phyloP scores from a whole-genome alignment of 2,797 vertebrate genomes.

The Chaetophractus vellerosus region DNA sequence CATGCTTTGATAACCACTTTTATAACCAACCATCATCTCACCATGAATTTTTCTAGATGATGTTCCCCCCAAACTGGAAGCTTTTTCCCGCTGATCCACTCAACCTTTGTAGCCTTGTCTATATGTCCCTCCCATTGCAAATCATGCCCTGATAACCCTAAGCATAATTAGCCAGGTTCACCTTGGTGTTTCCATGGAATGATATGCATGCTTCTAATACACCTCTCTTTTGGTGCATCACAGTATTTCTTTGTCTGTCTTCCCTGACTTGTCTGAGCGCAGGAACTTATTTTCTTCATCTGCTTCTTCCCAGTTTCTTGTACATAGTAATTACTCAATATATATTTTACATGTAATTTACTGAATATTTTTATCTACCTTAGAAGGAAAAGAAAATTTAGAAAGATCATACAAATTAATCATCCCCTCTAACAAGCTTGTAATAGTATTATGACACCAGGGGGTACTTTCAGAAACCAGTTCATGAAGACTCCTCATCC shows the following conservation, averaged over 20 bases:
- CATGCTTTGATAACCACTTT: background rate
- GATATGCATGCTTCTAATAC: background rate
- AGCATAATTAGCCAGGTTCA: background rate
- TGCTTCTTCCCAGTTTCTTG: slow-evolving; percentile 1
- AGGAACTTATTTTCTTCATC: background rate
- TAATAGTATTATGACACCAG: background rate
- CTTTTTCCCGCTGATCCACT: background rate
- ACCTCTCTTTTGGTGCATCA: background rate
- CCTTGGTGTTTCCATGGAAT: background rate
- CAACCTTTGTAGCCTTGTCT: background rate
- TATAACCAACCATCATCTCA: background rate
- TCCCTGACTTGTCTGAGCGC: background rate
- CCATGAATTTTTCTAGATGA: background rate
- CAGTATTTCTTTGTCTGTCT: background rate
- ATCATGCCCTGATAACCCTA: background rate
- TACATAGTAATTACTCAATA: background rate
- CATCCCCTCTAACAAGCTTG: background rate
- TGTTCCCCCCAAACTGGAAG: background rate
- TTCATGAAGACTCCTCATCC: background rate
- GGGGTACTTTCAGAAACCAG: background rate
- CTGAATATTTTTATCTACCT: background rate
- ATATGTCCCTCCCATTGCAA: background rate
- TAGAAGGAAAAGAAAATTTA: background rate
- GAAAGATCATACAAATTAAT: background rate
- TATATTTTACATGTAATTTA: background rate